Evolutionary conservation across 2,113 vertebrate species (phyloP), one percentile per base, ranked within the genome.

Genomic region (Sapajus apella): DNA sequence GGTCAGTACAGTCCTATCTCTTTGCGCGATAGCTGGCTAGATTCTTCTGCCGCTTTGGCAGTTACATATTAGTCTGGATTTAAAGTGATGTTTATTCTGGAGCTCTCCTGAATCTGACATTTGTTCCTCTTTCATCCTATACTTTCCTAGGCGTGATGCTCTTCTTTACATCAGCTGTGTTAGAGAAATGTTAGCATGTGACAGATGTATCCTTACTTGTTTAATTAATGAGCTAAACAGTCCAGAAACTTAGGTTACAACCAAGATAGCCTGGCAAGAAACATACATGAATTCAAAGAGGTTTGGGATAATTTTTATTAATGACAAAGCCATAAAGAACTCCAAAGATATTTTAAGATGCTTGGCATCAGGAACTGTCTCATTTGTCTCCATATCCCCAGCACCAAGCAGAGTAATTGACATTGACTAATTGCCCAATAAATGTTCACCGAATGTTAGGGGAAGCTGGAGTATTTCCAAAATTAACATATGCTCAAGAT

Each of bases 361-460:
- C 12, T 94, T 83, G 91, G 75, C 91, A 76, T 50, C 64, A 5
- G 20, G 27, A 13, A 64, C 86, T 50, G 32, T 76, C 86, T 73
- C 12, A 10, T 95, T 94, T 85, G 83, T 89, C 64, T 52, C 75
- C 20, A 2, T 79, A 3, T 70, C 80, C 66, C 64, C 68, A 82
- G 83, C 40, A 32, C 83, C 66, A 56, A n/a, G 61, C 75, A 52
- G 86, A 37, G 77, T 85, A 86, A 83, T 70, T 58, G 89, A 92
- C 94, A 17, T 84, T 94, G 93, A 95, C 43, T 96, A 56, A 96
- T 82, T 94, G 52, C 64, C 80, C 83, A 80, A 40, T 95, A 90
- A 94, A 97, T 45, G 79, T 92, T 90, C 96, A 37, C 66, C 23
- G 94, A 66, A 58, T 77, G 43, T 87, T 93, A 73, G 80, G 88